A percentile compares a stretch with the other conserved stretches of the same genome.
These are phyloP conservation scores for Tenualosa thibaudeaui DNA, from an alignment of 2,797 vertebrate species.

Conservation along the genomic window DNA sequence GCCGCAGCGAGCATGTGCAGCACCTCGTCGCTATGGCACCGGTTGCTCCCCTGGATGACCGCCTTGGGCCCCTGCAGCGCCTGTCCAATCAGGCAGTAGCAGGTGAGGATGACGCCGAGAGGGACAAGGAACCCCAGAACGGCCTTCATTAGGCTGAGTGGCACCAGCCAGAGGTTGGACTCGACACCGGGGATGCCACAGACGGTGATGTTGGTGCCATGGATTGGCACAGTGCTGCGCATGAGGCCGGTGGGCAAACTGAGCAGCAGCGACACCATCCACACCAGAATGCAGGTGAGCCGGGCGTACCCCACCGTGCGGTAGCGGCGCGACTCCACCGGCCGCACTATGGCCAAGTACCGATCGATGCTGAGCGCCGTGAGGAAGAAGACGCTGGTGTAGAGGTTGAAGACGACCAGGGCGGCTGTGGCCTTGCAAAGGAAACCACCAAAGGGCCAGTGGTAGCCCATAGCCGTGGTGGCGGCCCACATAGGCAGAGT, in stretches of 20 bases:
- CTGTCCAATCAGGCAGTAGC: conserved; percentile 91
- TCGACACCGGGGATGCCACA: conserved; percentile 74
- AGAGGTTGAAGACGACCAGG: conserved; percentile 87
- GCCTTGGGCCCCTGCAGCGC: conserved; percentile 73
- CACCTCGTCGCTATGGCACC: conserved; percentile 86
- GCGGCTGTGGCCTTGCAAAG: conserved; percentile 88
- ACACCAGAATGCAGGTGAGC: conserved; percentile 84
- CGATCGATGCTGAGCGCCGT: conserved; percentile 93
- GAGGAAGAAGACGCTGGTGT: conserved; percentile 92
- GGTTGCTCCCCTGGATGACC: conserved; percentile 83
- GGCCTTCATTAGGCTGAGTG: conserved; percentile 85
- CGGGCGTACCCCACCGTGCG: conserved; percentile 83
- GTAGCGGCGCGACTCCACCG: conserved; percentile 83
- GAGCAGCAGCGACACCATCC: conserved; percentile 84
- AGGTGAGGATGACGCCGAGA: conserved; percentile 90
- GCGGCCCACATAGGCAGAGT: conserved; percentile 94
- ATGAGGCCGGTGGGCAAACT: conserved; percentile 84
- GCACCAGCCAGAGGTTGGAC: conserved; percentile 64
- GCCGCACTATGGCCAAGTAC: conserved; percentile 92
- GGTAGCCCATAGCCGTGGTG: conserved; percentile 84
- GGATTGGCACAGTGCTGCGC: conserved; percentile 76
- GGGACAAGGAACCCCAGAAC: conserved; percentile 90
- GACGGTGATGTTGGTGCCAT: conserved; percentile 76
- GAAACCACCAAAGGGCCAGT: conserved; percentile 90
- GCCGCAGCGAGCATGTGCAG: conserved; percentile 92